Conservation (phyloP, 2,113 vertebrate species). For the Setophaga coronata region DNA sequence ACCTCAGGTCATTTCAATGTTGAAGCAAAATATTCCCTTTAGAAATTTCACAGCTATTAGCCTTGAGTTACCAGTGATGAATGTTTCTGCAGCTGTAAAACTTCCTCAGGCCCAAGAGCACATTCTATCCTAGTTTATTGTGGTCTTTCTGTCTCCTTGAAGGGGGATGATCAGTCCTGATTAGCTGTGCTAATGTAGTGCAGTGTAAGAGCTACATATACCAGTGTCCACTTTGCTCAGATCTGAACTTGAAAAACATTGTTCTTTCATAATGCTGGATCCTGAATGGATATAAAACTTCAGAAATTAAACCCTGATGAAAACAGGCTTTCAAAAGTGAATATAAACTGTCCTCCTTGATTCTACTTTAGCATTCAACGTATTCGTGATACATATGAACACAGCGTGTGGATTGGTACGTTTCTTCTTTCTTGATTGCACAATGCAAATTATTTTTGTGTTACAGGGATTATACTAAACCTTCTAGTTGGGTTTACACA, state of each 20-base stretch:
- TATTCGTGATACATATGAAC: not conserved
- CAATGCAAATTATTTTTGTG: not conserved
- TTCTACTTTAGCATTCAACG: not conserved
- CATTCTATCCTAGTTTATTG: slow-evolving; percentile 35
- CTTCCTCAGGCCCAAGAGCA: slow-evolving; percentile 26
- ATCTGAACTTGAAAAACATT: not conserved
- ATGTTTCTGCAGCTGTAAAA: slow-evolving; percentile 29
- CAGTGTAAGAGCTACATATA: not conserved
- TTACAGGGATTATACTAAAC: not conserved
- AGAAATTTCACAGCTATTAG: slow-evolving; percentile 53
- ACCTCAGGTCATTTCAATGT: slow-evolving; percentile 42
- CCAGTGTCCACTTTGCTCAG: not conserved
- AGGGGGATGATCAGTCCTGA: not conserved
- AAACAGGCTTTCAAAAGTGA: not conserved
- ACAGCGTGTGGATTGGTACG: not conserved
- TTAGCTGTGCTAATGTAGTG: not conserved
- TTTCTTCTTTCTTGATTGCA: not conserved
- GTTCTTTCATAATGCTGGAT: not conserved
- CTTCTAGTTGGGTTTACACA: not conserved
- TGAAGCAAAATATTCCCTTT: slow-evolving; percentile 54
- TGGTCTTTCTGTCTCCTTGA: slow-evolving; percentile 8
- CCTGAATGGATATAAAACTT: not conserved
- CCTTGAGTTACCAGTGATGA: slow-evolving; percentile 18
- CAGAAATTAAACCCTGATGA: not conserved
- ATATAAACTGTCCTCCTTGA: not conserved